Conservation (phyloP, 2,113 vertebrate genomes). For the Taxidea taxus region DNA sequence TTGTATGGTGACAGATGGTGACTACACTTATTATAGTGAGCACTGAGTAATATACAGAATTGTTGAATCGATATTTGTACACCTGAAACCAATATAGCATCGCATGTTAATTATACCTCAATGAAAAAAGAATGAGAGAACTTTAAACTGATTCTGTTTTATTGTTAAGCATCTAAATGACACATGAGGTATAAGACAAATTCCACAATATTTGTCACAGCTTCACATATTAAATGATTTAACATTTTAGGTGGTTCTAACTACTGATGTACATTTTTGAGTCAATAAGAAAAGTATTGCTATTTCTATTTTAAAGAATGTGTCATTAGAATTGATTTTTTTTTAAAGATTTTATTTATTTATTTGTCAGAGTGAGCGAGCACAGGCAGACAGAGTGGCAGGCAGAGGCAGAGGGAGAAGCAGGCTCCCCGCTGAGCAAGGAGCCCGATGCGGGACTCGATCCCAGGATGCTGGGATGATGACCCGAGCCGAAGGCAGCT, state of each 20-base stretch:
- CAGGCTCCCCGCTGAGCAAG: no score
- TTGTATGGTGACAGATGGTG: neutral
- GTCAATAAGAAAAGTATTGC: neutral
- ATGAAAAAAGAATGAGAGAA: neutral
- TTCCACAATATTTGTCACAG: slow-evolving; percentile 1
- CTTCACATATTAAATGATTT: slow-evolving; percentile 19
- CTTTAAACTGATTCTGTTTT: neutral
- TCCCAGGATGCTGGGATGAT: no score
- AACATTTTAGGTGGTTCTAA: neutral
- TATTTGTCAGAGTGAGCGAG: no score
- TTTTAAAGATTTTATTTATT: no score
- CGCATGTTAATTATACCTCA: neutral
- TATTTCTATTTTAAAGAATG: neutral
- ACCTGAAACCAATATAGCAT: neutral
- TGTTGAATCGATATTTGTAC: neutral
- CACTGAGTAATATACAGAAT: neutral
- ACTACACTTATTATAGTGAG: neutral
- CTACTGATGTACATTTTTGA: neutral
- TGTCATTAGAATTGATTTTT: no score
- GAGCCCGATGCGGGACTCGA: no score
- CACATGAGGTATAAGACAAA: neutral
- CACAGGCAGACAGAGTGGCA: no score
- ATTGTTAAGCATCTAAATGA: neutral
- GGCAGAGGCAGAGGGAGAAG: no score
- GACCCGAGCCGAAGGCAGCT: no score